Evolutionary conservation across 2,797 vertebrate genomes (phyloP), one percentile per base, ranked within the genome.

Genomic region (Microctenopoma steveboyesi): DNA sequence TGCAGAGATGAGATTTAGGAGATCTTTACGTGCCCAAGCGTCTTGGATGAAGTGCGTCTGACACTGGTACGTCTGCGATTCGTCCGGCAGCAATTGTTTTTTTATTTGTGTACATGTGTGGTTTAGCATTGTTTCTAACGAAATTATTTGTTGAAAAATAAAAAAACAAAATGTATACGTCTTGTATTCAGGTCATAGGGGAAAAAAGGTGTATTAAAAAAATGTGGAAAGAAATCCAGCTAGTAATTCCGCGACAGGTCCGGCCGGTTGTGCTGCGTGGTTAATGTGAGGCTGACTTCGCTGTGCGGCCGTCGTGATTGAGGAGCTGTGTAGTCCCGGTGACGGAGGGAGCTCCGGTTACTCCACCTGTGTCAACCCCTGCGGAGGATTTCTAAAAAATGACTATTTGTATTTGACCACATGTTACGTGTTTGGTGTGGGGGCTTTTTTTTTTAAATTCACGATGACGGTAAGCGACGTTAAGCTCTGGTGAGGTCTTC

Each of bases 11-110:
- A 51, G 45, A 58, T 27, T 58, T 30, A 47, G 9, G 4, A 54
- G 11, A 22, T 22, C n/a, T 43, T 58, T 7, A 51, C 22, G 46
- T 47, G 25, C 39, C 11, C 3, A 2, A 33, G 8, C 48, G 18
- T 25, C 25, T n/a, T 4, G 0, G 14, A n/a, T 42, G 70, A 87
- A 82, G 86, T 72, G 28, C 59, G 83, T 76, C 68, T 87, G 11
- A 61, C 6, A 59, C 66, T 75, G 61, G 1, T 0, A 7, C 2
- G 12, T 4, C 28, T 5, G 0, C 10, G 10, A 6, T 5, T 0
- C 50, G 8, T 2, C 14, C 1, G 12, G 1, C 3, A 1, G 16
- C 47, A 3, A 0, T 22, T 22, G 22, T 22, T 1, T 11, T 39
- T 50, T 48, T 8, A 0, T 9, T 5, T 0, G 13, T 4, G 1